Conservation (phyloP, 2,888 invertebrate genomes). For the Agriopis leucophaearia region DNA sequence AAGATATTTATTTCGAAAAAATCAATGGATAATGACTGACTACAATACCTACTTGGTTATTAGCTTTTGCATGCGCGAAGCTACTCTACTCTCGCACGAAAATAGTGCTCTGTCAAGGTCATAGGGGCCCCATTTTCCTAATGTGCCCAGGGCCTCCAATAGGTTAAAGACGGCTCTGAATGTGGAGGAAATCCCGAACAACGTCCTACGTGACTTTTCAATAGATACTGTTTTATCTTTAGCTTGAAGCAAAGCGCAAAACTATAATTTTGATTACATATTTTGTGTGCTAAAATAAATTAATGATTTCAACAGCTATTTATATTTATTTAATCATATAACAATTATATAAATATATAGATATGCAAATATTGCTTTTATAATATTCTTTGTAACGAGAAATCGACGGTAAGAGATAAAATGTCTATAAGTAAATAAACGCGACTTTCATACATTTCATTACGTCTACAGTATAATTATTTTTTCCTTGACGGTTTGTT, state of each 20-base stretch:
- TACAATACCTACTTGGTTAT: too few species aligned
- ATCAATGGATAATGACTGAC: too few species aligned
- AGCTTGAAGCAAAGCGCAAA: not conserved
- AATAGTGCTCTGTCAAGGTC: too few species aligned
- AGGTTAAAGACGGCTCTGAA: too few species aligned
- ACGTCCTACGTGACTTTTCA: not conserved
- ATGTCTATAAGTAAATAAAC: not conserved
- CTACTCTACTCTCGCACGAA: too few species aligned
- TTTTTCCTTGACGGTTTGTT: too few species aligned
- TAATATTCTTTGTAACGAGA: slow-evolving; percentile 10
- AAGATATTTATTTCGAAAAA: too few species aligned
- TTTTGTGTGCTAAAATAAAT: slow-evolving; percentile 17
- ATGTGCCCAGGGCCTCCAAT: too few species aligned
- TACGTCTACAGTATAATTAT: too few species aligned
- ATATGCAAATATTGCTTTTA: slow-evolving; percentile 50
- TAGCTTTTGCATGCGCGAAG: too few species aligned
- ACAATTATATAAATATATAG: slow-evolving; percentile 45
- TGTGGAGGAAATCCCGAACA: too few species aligned
- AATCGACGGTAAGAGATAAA: not conserved
- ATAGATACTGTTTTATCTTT: not conserved
- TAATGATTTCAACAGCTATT: slow-evolving; percentile 10
- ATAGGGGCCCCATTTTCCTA: too few species aligned
- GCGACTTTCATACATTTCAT: not conserved
- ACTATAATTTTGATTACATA: not conserved
- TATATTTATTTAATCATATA: slow-evolving; percentile 17